These are phyloP conservation scores for Protobothrops mucrosquamatus DNA, from an alignment of 2,113 vertebrate genomes.

Conservation along the genomic window DNA sequence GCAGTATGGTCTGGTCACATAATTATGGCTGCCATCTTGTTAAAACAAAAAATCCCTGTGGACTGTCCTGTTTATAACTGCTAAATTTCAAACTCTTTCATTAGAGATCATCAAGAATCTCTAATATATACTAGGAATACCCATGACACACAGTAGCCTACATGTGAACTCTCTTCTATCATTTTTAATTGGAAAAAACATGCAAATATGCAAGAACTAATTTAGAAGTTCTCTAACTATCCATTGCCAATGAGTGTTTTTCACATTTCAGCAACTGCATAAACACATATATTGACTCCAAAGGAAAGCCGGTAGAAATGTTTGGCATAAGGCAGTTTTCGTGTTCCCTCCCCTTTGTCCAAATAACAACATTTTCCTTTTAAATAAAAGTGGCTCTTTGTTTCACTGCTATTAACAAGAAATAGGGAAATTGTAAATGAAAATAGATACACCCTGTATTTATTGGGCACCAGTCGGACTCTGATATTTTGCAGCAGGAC, in stretches of 20 bases:
- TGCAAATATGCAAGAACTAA: background rate
- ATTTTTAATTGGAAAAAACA: background rate
- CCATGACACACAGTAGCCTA: background rate
- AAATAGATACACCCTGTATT: background rate
- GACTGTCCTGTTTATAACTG: background rate
- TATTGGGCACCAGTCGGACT: background rate
- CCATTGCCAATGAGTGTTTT: background rate
- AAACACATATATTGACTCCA: background rate
- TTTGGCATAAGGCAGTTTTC: background rate
- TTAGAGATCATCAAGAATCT: background rate
- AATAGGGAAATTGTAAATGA: background rate
- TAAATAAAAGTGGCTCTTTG: background rate
- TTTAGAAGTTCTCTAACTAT: background rate
- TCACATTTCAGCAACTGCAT: background rate
- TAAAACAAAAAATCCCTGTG: background rate
- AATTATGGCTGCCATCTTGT: background rate
- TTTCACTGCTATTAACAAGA: background rate
- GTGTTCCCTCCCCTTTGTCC: background rate
- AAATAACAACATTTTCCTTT: background rate
- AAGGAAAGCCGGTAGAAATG: background rate
- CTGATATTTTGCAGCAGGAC: background rate
- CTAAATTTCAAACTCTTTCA: background rate
- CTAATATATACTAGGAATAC: background rate
- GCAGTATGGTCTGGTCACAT: background rate
- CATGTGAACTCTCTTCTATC: background rate